Conservation (phyloP, 2,113 vertebrate species). For the Galemys pyrenaicus region DNA sequence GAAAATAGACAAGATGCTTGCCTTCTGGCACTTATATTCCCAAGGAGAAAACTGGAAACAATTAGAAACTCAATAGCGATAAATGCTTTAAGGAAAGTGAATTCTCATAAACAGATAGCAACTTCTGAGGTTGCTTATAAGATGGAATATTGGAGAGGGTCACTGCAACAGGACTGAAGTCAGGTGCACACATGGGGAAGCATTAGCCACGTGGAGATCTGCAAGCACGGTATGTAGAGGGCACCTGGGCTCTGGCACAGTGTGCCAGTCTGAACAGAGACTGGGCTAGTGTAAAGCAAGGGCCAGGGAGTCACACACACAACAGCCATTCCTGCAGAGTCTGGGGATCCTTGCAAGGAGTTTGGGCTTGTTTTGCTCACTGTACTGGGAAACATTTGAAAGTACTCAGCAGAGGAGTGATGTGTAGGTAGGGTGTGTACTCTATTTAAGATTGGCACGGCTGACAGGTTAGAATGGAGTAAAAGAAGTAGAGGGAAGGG, state of each 20-base stretch:
- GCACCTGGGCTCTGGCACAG: not conserved
- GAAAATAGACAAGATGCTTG: not conserved
- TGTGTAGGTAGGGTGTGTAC: not conserved
- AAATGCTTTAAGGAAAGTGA: not conserved
- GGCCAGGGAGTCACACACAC: too few relatives aligned
- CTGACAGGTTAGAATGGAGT: not conserved
- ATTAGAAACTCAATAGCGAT: not conserved
- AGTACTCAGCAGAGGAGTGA: not conserved
- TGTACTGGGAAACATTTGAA: not conserved
- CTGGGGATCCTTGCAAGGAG: not conserved
- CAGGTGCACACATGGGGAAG: accelerated
- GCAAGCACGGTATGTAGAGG: too few relatives aligned
- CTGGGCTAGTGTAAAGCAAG: accelerated
- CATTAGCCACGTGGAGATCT: accelerated
- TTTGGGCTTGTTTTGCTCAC: not conserved
- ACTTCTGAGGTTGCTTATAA: not conserved
- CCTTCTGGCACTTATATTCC: not conserved
- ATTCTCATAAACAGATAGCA: not conserved
- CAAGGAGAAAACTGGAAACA: too few relatives aligned
- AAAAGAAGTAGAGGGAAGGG: too few relatives aligned
- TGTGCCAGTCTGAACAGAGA: not conserved
- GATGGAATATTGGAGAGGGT: not conserved
- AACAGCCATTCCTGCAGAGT: accelerated
- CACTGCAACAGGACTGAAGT: not conserved
- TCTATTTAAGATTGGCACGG: not conserved